Evolutionary conservation across 2,888 invertebrate genomes (phyloP).

Genomic region (Halocaridina rubra): DNA sequence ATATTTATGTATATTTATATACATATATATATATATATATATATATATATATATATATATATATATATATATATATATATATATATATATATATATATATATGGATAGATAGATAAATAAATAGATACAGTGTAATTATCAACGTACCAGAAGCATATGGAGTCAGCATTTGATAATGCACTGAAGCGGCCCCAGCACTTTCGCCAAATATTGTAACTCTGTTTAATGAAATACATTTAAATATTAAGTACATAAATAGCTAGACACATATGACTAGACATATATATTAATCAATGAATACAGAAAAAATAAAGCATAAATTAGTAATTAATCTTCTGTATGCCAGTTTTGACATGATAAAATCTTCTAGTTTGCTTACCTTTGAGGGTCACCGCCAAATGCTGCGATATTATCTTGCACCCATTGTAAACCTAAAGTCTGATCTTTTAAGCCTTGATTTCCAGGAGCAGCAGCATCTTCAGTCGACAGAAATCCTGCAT

Average conservation of each 20-base stretch:
- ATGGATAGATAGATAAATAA: neutral
- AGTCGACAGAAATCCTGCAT: neutral
- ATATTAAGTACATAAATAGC: no score
- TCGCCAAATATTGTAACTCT: neutral
- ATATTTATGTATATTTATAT: no score
- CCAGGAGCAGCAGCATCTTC: neutral
- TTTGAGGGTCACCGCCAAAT: neutral
- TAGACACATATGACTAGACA: no score
- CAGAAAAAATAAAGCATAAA: no score
- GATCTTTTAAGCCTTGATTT: neutral
- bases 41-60: neutral
- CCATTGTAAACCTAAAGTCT: neutral
- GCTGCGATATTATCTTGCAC: neutral
- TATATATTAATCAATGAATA: no score
- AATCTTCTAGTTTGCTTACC: neutral
- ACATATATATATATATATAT: no score
- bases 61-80: constrained; percentile 8
- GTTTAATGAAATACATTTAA: no score
- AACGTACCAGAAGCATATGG: neutral
- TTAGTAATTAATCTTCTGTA: neutral
- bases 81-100: constrained; percentile 8
- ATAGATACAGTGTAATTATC: neutral
- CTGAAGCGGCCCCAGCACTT: neutral
- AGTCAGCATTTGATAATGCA: neutral
- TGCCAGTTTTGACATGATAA: neutral